These are phyloP conservation scores for Drosophila carrolli DNA, from an alignment of 1,140 invertebrate species.

Conservation along the genomic window DNA sequence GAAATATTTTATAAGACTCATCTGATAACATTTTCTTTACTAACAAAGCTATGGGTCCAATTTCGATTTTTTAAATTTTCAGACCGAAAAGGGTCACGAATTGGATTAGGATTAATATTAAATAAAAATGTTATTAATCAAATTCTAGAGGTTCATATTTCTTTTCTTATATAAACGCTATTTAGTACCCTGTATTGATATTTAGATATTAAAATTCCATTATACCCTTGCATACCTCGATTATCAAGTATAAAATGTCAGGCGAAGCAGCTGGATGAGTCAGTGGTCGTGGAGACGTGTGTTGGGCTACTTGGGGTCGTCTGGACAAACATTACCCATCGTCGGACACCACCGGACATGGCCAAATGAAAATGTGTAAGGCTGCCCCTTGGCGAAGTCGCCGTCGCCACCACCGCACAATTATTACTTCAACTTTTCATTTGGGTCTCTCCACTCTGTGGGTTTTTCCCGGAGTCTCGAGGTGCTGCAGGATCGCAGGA, in stretches of 20 bases:
- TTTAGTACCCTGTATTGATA: no score
- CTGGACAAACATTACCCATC: constrained; percentile 81
- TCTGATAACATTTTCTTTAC: no score
- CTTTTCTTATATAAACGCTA: no score
- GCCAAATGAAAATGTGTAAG: constrained; percentile 81
- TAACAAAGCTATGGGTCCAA: no score
- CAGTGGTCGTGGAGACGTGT: constrained; percentile 26
- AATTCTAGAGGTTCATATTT: no score
- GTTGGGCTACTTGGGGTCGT: constrained; percentile 80
- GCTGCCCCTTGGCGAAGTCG: constrained; percentile 54
- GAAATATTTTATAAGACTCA: no score
- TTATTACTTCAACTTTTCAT: constrained; percentile 80
- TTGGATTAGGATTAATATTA: no score
- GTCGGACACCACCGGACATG: constrained; percentile 68
- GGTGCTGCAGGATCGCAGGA: constrained; percentile 60
- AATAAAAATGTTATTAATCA: no score
- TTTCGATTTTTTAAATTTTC: no score
- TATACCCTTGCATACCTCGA: neutral
- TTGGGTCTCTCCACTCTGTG: constrained; percentile 50
- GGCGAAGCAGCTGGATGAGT: constrained; percentile 30
- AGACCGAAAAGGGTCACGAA: no score
- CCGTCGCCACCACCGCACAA: constrained; percentile 56
- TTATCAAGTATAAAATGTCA: constrained; percentile 15
- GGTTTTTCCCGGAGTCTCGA: constrained; percentile 58
- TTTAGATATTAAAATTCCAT: neutral